Evolutionary conservation across 2,113 vertebrate genomes (phyloP), one percentile per base, ranked within the genome.

Genomic region (Muntiacus muntjak): DNA sequence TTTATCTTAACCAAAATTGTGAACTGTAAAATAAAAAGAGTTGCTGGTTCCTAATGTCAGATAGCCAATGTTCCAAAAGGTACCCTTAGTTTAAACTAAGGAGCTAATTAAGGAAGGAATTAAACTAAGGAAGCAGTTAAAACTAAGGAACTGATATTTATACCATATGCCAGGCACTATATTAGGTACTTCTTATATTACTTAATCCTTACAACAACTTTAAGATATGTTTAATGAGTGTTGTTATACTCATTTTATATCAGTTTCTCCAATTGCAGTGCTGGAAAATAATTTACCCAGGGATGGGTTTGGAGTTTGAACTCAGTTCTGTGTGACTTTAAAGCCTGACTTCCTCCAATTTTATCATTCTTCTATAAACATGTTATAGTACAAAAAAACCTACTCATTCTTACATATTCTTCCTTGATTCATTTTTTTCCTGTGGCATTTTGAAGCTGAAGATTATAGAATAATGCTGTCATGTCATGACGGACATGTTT

Each of bases 401-500:
- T 33, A 40, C 89, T 90, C 2, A 79, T 50, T 93, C 43, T 87
- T 84, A 19, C 28, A 26, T 94, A 57, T 26, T 95, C 17, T 88
- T 97, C 19, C 81, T 67, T 81, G 28, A 96, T 95, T 96, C 78
- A 83, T 86, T 95, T 94, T 93, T 71, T 52, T 92, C 26, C 45
- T 93, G 1, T 88, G 55, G 16, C 40, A 52, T 87, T 97, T 92
- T 95, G 57, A 97, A 89, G 71, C 25, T 88, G 36, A 96, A 86
- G 33, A 79, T 57, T 89, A 23, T 54, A 76, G 30, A 57, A 71
- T 52, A 83, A 14, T 74, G 13, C 74, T 78, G 23, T 12, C 94
- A 15, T 94, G 7, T 96, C 26, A 21, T 33, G n/a, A 19, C 45
- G 12, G 40, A 88, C 74, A 52, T 57, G 11, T 78, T 94, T 58